Conservation (phyloP, 2,888 invertebrate species). For the Idaea aversata region DNA sequence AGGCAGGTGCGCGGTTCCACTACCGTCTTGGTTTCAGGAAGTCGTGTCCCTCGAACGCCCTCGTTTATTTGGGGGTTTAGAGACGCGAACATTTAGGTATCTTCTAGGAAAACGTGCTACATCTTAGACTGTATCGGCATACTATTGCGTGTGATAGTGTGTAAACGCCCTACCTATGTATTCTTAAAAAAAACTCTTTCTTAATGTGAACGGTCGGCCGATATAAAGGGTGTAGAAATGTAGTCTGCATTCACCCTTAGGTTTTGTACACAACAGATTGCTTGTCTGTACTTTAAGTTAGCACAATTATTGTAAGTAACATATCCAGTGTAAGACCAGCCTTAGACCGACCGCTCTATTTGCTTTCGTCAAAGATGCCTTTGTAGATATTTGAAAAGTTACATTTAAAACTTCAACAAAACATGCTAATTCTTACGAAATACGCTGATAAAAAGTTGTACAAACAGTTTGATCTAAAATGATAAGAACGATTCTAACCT, state of each 20-base stretch:
- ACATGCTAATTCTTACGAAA: conserved; percentile 28
- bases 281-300: no score
- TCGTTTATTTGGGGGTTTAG: no score
- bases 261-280: no score
- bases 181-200: neutral
- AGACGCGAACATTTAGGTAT: no score
- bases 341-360: conserved; percentile 33
- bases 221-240: neutral
- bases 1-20: no score
- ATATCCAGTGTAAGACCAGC: conserved; percentile 35
- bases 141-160: neutral
- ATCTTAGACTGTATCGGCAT: no score
- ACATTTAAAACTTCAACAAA: conserved; percentile 41
- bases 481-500: no score
- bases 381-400: conserved; percentile 35
- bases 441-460: conserved; percentile 27
- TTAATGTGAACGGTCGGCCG: neutral
- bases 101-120: no score
- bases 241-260: no score
- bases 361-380: conserved; percentile 32
- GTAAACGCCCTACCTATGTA: neutral
- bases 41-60: no score
- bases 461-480: conserved; percentile 4
- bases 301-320: neutral
- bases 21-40: no score